A percentile compares a stretch with the other conserved stretches of the same genome.
Evolutionary conservation across 2,113 vertebrate genomes (phyloP).

Genomic region (Loxodonta africana): DNA sequence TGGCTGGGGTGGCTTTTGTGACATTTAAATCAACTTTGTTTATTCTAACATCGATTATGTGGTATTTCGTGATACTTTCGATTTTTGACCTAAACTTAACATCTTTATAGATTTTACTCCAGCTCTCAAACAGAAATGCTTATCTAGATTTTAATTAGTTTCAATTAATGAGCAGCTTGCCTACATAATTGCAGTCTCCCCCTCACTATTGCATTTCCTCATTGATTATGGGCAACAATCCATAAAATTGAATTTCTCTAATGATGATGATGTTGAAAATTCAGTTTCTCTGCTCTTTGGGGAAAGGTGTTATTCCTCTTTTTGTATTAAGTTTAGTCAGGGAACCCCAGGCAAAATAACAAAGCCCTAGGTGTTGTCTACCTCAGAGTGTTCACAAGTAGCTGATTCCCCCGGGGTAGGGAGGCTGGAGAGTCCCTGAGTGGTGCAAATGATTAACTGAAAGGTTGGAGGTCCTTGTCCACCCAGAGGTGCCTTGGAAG

Average conservation of each 20-base stretch:
- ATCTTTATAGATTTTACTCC: background rate
- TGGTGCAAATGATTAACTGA: too few species aligned
- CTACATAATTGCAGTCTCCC: background rate
- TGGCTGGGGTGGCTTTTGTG: background rate
- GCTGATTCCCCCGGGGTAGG: fast-evolving
- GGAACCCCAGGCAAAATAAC: background rate
- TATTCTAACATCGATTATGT: conserved; percentile 9
- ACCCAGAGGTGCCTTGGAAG: background rate
- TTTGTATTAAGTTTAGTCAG: background rate
- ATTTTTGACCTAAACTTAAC: background rate
- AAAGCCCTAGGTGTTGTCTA: background rate
- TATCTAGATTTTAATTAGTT: conserved; percentile 25
- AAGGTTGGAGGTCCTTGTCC: background rate
- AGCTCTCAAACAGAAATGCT: background rate
- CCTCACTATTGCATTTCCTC: background rate
- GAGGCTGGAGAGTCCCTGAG: too few species aligned
- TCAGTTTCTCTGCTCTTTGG: background rate
- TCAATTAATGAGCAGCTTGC: background rate
- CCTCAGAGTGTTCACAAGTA: background rate
- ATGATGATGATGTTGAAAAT: background rate
- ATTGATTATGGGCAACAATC: background rate
- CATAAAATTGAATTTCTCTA: background rate
- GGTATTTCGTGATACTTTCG: background rate
- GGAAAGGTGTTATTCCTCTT: background rate
- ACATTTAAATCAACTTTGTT: conserved; percentile 7